Evolutionary conservation across 2,888 invertebrate species (phyloP), one percentile per base, ranked within the genome.

Genomic region (Apodemia mormo): DNA sequence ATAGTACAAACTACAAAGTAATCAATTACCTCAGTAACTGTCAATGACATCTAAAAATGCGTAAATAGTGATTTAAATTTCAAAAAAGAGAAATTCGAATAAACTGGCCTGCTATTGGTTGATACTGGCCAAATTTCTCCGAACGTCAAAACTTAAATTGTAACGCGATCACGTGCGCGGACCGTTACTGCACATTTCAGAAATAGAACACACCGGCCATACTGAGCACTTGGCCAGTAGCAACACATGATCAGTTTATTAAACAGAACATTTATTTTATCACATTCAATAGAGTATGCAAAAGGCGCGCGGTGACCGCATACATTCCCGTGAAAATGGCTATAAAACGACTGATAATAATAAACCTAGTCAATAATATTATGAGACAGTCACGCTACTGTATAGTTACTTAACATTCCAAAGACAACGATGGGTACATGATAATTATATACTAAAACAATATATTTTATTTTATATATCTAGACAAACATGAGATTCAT

Each of bases 131-230:
- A 84, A 92, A 92, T 92, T 92, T 92, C 92, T 87, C 91, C 87
- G 88, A 89, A 91, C 87, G 83, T 90, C 86, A 85, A 87, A 90
- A 89, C 89, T 88, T 83, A 83, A 89, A 90, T 87, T 77, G 85
- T 87, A 90, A 85, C 86, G 81, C 90, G 82, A 90, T 90, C 92
- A 92, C 92, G 92, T 89, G 78, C 81, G 82, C 79, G 78, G 80
- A 90, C 92, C 91, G 92, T 92, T 92, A 91, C 85, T 89, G 92
- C 91, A 91, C 91, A 92, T 91, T 92, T 92, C 90, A 90, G 84
- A 92, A 91, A 90, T 92, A 90, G 92, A 89, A 89, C 90, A 85
- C 82, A 85, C 89, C 90, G 88, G 91, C 90, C 92, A 92, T 92
- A 90, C 85, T 84, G 88, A 92, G 87, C 85, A 83, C 86, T 82